Evolutionary conservation across 2,797 vertebrate species (phyloP).

Genomic region (Adrianichthys oophorus): DNA sequence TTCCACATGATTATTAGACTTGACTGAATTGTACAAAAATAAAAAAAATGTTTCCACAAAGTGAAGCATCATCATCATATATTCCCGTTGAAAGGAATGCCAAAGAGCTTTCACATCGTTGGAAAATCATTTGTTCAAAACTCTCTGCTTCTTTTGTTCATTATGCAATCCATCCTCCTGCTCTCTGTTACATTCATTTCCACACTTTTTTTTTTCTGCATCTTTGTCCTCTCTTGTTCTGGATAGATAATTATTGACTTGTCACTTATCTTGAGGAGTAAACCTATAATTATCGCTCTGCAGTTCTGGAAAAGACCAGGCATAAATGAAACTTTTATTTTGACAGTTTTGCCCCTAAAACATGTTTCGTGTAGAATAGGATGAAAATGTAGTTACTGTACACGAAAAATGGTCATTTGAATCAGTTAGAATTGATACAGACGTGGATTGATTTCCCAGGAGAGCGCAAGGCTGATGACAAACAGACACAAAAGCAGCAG

Average conservation of each 20-base stretch:
- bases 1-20: no score
- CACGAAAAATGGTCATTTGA: no score
- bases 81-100: no score
- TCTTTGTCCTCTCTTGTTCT: background rate
- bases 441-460: no score
- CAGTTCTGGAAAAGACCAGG: slow-evolving; percentile 1
- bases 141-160: no score
- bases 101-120: no score
- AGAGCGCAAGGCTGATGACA: background rate
- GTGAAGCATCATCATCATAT: no score
- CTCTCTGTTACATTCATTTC: background rate
- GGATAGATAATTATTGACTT: slow-evolving; percentile 1
- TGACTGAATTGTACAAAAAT: no score
- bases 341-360: slow-evolving; percentile 1
- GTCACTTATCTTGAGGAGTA: background rate
- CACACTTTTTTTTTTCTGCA: background rate
- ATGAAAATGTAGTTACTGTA: background rate
- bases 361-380: background rate
- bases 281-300: slow-evolving; percentile 8
- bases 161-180: no score
- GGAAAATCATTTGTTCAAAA: no score
- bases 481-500: slow-evolving; percentile 1
- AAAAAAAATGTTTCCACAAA: no score
- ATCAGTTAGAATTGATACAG: no score
- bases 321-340: slow-evolving; percentile 8